phyloP scores from a whole-genome alignment of 1,140 invertebrate genomes.

The Temnothorax nylanderi region DNA sequence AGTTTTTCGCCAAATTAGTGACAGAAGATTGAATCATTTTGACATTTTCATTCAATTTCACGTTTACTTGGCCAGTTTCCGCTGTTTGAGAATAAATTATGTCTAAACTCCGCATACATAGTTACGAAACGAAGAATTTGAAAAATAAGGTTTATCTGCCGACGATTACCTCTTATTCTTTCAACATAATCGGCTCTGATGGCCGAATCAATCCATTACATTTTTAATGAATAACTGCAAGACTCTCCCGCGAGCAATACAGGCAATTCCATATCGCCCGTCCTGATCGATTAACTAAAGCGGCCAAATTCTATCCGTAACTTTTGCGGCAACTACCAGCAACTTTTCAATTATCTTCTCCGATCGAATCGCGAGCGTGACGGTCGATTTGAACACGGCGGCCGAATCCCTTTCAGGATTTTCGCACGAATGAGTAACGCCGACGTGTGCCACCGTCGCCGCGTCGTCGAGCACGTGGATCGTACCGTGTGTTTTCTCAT shows the following conservation, averaged over 20 bases:
- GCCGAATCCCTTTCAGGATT: conserved; percentile 17
- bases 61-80: conserved; percentile 4
- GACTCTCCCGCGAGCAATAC: conserved; percentile 5
- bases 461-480: conserved; percentile 48
- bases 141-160: conserved; percentile 36
- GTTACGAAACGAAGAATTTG: not conserved
- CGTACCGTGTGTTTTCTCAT: conserved; percentile 25
- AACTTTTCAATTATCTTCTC: not conserved
- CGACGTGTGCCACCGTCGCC: not conserved
- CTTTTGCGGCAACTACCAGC: not conserved
- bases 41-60: conserved; percentile 9
- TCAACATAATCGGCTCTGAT: conserved; percentile 35
- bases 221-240: conserved; percentile 15
- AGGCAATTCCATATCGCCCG: not conserved
- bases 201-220: conserved; percentile 13
- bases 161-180: conserved; percentile 18
- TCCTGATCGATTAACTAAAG: not conserved
- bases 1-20: not conserved
- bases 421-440: conserved; percentile 28
- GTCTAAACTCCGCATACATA: not conserved
- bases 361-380: not conserved
- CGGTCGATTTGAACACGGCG: not conserved
- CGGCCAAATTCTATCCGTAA: not conserved
- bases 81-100: conserved; percentile 27
- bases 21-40: conserved; percentile 2